Conservation (phyloP, 2,888 invertebrate genomes). For the Esperia sulphurella region DNA sequence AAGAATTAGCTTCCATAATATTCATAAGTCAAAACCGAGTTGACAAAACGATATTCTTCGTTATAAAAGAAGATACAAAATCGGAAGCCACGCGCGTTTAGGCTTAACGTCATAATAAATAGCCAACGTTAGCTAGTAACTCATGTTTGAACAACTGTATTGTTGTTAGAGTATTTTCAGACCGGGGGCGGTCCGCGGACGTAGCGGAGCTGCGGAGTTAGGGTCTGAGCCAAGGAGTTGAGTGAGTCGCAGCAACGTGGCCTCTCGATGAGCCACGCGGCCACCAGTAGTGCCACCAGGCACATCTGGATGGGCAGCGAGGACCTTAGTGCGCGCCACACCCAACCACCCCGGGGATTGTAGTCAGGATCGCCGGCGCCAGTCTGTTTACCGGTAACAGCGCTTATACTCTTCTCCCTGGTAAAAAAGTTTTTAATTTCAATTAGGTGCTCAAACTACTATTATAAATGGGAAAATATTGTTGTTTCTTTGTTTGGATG, state of each 20-base stretch:
- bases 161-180: slow-evolving; percentile 52
- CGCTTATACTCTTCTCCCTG: slow-evolving; percentile 42
- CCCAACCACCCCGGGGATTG: slow-evolving; percentile 79
- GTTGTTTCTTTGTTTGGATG: too few species aligned
- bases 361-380: slow-evolving; percentile 79
- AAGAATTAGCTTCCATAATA: too few species aligned
- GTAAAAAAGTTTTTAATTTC: slow-evolving; percentile 18
- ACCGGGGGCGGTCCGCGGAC: slow-evolving; percentile 91
- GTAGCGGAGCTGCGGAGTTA: slow-evolving; percentile 90
- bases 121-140: not conserved
- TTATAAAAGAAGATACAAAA: too few species aligned
- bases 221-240: slow-evolving; percentile 86
- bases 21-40: too few species aligned
- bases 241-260: slow-evolving; percentile 89
- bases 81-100: too few species aligned
- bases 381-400: slow-evolving; percentile 66
- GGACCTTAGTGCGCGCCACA: slow-evolving; percentile 87
- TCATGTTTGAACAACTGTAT: slow-evolving; percentile 22
- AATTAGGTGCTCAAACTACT: too few species aligned
- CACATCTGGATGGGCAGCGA: slow-evolving; percentile 89
- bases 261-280: slow-evolving; percentile 86
- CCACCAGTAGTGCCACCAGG: slow-evolving; percentile 85
- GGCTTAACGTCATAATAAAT: too few species aligned
- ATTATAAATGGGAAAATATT: too few species aligned
- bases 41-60: too few species aligned